Evolutionary conservation across 2,888 invertebrate genomes (phyloP), one percentile per base, ranked within the genome.

Genomic region (Zygogramma bicolorata): DNA sequence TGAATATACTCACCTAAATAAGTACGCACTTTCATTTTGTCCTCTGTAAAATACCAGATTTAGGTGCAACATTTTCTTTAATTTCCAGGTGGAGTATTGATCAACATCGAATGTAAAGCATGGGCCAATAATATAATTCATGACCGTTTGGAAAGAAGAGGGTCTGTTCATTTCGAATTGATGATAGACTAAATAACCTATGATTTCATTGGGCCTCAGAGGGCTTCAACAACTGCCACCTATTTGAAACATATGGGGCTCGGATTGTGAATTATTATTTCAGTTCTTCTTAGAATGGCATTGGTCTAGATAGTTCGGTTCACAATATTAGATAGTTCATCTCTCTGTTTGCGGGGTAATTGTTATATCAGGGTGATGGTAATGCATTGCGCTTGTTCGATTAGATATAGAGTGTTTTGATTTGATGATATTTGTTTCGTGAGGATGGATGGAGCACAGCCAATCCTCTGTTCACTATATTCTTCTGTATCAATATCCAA

Each of bases 161-260:
- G 97, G 84, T 95, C 95, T 83, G 96, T 97, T 84, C 97, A 97
- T 89, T 97, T 97, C 90, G 97, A 97, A 90, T 90, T 97, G 88
- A 93, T 97, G 93, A 92, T 97, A 87, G 97, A 97, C 89, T 94
- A 93, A 92, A 80, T 74, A 63, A 46, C 65, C 7, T 8, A 63
- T 42, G 10, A 59, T 60, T 63, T 18, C 68, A 38, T 53, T 68
- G 46, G 57, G 69, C 70, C 86, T 86, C 82, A 71, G 76, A 78
- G 76, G 81, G 82, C 81, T 79, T 80, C 79, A 81, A 80, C 84
- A 84, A 85, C 85, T 84, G 90, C 90, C 88, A 84, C 81, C 82
- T 81, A 79, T 46, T 57, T 63, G 65, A 74, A 71, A 70, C 53
- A 62, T 68, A 70, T 66, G 68, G 70, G 70, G 75, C 71, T 73